Base-by-base conservation (phyloP, 2,888 invertebrate species). In the Drosophila recens region DNA sequence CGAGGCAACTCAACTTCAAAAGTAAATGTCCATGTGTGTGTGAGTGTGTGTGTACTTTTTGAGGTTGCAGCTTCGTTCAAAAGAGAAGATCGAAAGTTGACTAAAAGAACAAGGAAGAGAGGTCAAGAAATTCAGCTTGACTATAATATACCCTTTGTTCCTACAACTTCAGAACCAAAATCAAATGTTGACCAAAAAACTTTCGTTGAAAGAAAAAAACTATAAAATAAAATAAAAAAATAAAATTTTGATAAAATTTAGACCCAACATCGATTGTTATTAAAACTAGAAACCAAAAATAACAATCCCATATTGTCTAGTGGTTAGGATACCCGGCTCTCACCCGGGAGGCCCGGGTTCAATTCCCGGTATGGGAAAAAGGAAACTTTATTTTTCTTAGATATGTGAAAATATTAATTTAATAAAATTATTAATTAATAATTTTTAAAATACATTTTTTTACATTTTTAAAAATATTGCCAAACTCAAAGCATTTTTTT, bases 121-220 rank as follows among this genome's bases (percentile, higher is more conserved):
- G 38, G 5, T 27, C 5, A 27, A n/a, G 13, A 38, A 38, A 6
- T 13, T 23, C 8, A n/a, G 13, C 27, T 6, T 11, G 23, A 48
- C 30, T 23, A 30, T 9, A 6, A 30, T 2, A n/a, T 38, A 38
- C n/a, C 38, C 36, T 30, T 27, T 27, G 6, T 5, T 27, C 5
- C 27, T 6, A 6, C 1, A 27, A 6, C 27, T 27, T 27, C 5
- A 27, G 4, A 4, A 23, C n/a, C n/a, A 4, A 17, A 17, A 17
- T 23, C 20, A 49, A 43, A 61, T 11, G 15, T 3, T 38, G 51
- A 46, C 63, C 30, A 36, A 63, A 27, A 56, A 53, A 17, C 30
- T 53, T 57, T 62, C 53, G 6, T 13, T 52, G 6, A 27, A 6
- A 42, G 49, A 58, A 8, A 3, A 43, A 43, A 3, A 54, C 30